Evolutionary conservation across 2,113 vertebrate species (phyloP).

Genomic region (Dendrocopos noguchii): DNA sequence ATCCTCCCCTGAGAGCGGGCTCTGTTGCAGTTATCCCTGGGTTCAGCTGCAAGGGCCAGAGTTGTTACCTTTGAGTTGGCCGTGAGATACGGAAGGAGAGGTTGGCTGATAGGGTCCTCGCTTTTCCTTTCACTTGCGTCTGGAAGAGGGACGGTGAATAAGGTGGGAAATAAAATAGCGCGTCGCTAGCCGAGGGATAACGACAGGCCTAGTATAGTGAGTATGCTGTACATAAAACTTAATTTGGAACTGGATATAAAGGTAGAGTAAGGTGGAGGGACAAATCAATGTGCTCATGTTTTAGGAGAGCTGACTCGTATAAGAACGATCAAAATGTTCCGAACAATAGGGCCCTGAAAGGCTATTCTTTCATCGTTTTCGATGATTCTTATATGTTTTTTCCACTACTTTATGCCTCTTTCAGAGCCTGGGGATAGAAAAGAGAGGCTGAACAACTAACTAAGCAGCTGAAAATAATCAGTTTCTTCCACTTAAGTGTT

Average conservation of each 20-base stretch:
- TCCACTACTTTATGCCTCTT: not conserved
- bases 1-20: not conserved
- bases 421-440: not conserved
- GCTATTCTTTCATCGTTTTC: not conserved
- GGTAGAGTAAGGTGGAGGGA: not conserved
- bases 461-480: not conserved
- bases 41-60: not conserved
- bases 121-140: not conserved
- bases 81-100: not conserved
- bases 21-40: fast-evolving
- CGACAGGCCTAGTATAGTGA: not conserved
- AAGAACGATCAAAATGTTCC: not conserved
- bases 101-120: not conserved
- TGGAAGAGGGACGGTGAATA: not conserved
- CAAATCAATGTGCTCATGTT: not conserved
- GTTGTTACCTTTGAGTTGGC: not conserved
- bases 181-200: not conserved
- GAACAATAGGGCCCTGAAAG: not conserved
- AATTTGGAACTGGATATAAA: not conserved
- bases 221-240: fast-evolving
- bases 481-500: not conserved
- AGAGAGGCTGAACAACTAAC: not conserved
- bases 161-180: not conserved
- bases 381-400: not conserved
- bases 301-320: not conserved